Evolutionary conservation across 2,888 invertebrate species (phyloP), one percentile per base, ranked within the genome.

Genomic region (Drosophila acutilabella): DNA sequence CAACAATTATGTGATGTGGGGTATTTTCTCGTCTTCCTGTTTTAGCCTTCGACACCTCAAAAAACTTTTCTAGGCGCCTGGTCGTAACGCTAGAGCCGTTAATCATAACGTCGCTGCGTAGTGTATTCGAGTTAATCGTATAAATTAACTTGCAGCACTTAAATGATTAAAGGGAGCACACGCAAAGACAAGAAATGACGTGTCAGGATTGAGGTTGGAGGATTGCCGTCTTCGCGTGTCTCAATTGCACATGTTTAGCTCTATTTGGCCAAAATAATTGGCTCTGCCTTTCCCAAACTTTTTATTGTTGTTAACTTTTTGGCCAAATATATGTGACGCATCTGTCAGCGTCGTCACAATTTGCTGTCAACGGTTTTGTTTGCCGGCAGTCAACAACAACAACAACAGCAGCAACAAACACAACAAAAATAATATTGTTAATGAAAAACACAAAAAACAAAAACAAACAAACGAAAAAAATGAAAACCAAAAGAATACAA

Each of bases 241-340:
- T 13, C 6, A 20, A 41, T 38, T 44, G 51, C 44, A 60, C 50
- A 44, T 30, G 48, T 38, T 42, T 62, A 61, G 23, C 51, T 33
- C 16, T n/a, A 14, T 50, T 50, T 36, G 11, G 50, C 18, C 53
- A 26, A 61, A 30, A 50, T 74, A 66, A 73, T 61, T 51, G 40
- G 6, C 40, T 18, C 33, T 50, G 48, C 58, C 50, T 16, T 52
- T 23, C 2, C 11, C 36, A 50, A 57, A 36, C 5, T 42, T 14
- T 54, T 41, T 56, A 13, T 48, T 13, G 26, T 45, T 53, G 50
- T 50, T n/a, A 44, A 41, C 33, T 59, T 66, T 6, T 58, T 38
- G 42, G 64, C 48, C 64, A 58, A 33, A 36, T 36, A 57, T 61
- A 60, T 52, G 65, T 81, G 78, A 81, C 81, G 78, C 81, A 81